Percentiles rank a stretch among this genome's conserved stretches.
phyloP scores from a whole-genome alignment of 1,140 invertebrate genomes.

The Lineus longissimus region DNA sequence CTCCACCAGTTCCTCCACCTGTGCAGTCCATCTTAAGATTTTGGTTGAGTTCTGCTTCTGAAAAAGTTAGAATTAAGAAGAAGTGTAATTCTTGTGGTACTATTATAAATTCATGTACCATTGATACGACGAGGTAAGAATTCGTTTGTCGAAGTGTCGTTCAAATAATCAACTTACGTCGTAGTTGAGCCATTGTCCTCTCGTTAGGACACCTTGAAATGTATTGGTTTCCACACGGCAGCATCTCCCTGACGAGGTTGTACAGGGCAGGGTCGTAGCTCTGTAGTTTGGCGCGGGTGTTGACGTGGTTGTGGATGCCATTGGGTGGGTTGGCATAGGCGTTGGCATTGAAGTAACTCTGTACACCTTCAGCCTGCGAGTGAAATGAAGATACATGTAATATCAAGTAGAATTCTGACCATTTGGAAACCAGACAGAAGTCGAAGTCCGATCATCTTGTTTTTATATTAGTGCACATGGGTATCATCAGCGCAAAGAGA shows the following conservation, averaged over 20 bases:
- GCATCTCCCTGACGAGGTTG: slow-evolving; percentile 26
- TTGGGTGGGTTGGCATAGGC: slow-evolving; percentile 25
- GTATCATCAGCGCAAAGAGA: too few relatives aligned
- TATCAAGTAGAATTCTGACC: not conserved
- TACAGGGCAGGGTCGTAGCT: slow-evolving; percentile 31
- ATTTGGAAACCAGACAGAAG: not conserved
- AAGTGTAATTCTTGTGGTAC: not conserved
- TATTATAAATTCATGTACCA: not conserved
- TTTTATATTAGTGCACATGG: too few relatives aligned
- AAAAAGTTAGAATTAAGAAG: not conserved
- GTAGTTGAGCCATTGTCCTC: not conserved
- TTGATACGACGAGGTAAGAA: too few relatives aligned
- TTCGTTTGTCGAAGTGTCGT: too few relatives aligned
- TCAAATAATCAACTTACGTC: slow-evolving; percentile 15
- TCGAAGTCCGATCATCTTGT: not conserved
- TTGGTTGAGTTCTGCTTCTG: not conserved
- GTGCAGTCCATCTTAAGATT: not conserved
- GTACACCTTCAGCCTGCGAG: slow-evolving; percentile 32
- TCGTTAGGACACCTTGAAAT: slow-evolving; percentile 25
- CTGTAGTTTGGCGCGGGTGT: slow-evolving; percentile 27
- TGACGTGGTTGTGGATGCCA: slow-evolving; percentile 28
- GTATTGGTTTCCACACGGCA: slow-evolving; percentile 35
- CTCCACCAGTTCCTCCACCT: slow-evolving; percentile 10
- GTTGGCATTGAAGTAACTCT: slow-evolving; percentile 35
- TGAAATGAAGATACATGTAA: not conserved